Evolutionary conservation across 2,888 invertebrate species (phyloP).

Genomic region (Chymomyza caudatula): DNA sequence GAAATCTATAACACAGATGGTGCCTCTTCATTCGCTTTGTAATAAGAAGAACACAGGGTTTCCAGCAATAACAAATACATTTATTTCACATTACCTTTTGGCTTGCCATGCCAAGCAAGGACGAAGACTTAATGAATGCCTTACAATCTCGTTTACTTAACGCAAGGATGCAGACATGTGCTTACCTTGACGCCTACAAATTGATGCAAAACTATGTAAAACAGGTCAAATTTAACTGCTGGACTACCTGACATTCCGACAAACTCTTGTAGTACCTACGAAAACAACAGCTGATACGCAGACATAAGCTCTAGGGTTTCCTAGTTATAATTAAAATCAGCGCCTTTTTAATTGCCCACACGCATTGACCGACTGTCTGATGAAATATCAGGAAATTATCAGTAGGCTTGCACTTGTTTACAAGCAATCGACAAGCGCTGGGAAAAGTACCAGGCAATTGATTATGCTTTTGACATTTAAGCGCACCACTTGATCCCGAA

Average conservation of each 20-base stretch:
- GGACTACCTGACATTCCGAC: background rate
- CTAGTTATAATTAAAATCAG: background rate
- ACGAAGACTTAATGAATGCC: no score
- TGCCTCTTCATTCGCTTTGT: no score
- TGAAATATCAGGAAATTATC: slow-evolving; percentile 18
- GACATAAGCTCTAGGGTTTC: background rate
- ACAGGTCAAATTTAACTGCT: background rate
- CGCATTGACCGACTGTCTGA: background rate
- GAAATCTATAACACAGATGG: no score
- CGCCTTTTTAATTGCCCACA: background rate
- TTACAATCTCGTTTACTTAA: no score
- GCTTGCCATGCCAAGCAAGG: no score
- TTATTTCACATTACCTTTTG: no score
- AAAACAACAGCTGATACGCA: background rate
- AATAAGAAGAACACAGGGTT: no score
- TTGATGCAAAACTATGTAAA: no score
- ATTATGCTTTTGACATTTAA: slow-evolving; percentile 17
- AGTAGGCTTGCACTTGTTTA: slow-evolving; percentile 23
- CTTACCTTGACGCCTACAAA: no score
- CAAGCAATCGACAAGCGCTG: slow-evolving; percentile 8
- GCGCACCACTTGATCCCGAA: background rate
- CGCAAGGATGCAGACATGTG: no score
- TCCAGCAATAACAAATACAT: no score
- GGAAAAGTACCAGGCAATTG: slow-evolving; percentile 31
- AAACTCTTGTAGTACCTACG: background rate